Evolutionary conservation across 1,140 invertebrate species (phyloP), one percentile per base, ranked within the genome.

Genomic region (Dufourea novaeangliae): DNA sequence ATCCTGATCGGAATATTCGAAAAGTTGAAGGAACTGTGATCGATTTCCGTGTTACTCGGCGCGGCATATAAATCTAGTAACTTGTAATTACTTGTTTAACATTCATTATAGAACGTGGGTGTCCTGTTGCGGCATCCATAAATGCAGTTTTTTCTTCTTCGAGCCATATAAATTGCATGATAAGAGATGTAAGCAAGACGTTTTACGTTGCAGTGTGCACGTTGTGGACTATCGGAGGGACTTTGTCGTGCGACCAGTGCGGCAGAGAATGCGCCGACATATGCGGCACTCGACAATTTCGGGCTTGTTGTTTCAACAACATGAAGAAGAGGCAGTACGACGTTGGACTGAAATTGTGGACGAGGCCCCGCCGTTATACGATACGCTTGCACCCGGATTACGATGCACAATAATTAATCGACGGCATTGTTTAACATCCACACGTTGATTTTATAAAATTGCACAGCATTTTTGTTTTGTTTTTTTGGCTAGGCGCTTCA

Each of bases 241-340:
- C 90, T 8, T 82, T 91, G 27, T 89, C 92, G 0, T 95, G 94
- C 85, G 93, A 93, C 70, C 93, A 93, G 1, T 95, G 94, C 74
- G 94, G 94, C 11, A 87, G 89, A 25, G 94, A 94, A 88, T 95
- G 94, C 76, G 89, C 91, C 61, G 85, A 91, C 11, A 92, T 93
- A 5, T 95, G 94, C 69, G 94, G 94, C 8, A 94, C 94, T 2
- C 88, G 93, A 39, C 92, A 93, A 74, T 95, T 94, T 81, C 89
- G 93, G 22, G 93, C 93, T 12, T 95, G 94, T 73, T 95, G 94
- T 84, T 94, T 94, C 89, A 95, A 95, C 87, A 95, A 94, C 85
- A 86, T 94, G 82, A 92, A 92, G 69, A 94, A 94, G 84, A 86
- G 91, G 41, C 69, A 80, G 2, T 82, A 80, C 6, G 64, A 87